Evolutionary conservation across 2,888 invertebrate species (phyloP).

Genomic region (Lithophane ornitopus): DNA sequence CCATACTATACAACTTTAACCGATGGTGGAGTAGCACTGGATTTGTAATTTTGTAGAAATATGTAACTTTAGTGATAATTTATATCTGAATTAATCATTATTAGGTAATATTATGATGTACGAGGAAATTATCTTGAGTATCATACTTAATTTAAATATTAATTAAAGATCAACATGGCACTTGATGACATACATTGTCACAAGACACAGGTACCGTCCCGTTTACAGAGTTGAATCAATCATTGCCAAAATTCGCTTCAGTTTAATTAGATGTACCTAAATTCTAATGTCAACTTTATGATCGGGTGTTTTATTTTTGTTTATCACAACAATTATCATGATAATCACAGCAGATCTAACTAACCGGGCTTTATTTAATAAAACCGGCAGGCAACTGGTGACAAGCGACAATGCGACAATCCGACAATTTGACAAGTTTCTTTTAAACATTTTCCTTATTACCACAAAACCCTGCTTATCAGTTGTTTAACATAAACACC

Average conservation of each 20-base stretch:
- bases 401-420: background rate
- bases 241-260: slow-evolving; percentile 1
- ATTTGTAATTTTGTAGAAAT: background rate
- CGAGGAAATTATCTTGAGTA: background rate
- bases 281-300: background rate
- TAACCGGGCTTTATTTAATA: background rate
- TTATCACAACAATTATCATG: background rate
- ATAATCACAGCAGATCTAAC: background rate
- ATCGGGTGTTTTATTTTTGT: background rate
- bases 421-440: background rate
- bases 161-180: slow-evolving; percentile 24
- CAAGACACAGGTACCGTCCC: background rate
- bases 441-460: no score
- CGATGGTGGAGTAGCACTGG: background rate
- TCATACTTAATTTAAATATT: slow-evolving; percentile 25
- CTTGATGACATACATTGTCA: slow-evolving; percentile 17
- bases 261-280: slow-evolving; percentile 1
- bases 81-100: background rate
- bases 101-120: background rate
- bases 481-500: no score
- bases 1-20: background rate
- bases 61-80: background rate
- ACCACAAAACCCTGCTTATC: no score
- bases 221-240: slow-evolving; percentile 8
- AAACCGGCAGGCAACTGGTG: no score